Evolutionary conservation across 2,888 invertebrate species (phyloP).

Genomic region (Fragum whitleyi): DNA sequence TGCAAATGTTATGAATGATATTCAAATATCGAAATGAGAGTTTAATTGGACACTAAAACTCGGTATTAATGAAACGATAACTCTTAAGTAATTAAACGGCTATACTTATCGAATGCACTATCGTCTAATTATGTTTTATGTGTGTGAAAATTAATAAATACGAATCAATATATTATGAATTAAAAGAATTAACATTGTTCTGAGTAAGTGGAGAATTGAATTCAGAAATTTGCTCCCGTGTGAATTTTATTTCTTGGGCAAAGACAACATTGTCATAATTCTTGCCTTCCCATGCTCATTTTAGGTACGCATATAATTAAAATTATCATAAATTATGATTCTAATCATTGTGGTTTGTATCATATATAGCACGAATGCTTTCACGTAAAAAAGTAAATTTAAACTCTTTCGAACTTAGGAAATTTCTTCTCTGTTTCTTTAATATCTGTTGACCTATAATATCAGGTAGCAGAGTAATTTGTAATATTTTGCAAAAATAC

Average conservation of each 20-base stretch:
- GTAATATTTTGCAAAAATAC: no score
- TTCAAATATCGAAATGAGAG: neutral
- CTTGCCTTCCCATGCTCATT: no score
- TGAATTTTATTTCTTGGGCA: neutral
- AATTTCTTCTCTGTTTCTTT: no score
- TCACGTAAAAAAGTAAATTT: no score
- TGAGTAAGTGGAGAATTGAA: neutral
- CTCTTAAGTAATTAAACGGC: neutral
- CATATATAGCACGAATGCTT: no score
- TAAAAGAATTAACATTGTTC: neutral
- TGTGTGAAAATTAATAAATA: neutral
- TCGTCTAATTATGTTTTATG: neutral
- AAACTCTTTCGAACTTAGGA: no score
- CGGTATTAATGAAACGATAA: neutral
- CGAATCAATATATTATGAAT: neutral
- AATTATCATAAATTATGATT: no score
- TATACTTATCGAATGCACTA: slow-evolving; percentile 2
- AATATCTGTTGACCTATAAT: no score
- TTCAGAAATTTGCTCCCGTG: neutral
- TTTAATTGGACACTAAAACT: neutral
- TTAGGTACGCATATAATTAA: no score
- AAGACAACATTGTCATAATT: no score
- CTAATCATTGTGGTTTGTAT: no score
- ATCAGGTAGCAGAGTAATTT: no score
- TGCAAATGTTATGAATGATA: neutral